These are phyloP conservation scores for Antechinus stuartii DNA, from an alignment of 2,113 vertebrate species.

Conservation along the genomic window DNA sequence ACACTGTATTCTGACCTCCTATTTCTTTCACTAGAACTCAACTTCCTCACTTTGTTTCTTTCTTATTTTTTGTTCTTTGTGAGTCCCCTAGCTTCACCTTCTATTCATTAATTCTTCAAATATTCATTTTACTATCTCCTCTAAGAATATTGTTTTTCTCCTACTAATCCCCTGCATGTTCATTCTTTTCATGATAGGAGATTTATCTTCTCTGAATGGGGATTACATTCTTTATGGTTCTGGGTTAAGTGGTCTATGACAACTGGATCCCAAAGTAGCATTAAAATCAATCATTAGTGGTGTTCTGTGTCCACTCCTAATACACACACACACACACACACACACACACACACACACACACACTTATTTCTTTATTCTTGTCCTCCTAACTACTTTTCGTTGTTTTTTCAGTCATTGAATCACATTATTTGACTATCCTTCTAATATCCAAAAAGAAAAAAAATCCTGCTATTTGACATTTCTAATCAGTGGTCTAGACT, in stretches of 20 bases:
- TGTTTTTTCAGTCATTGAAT: background rate
- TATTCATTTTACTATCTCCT: background rate
- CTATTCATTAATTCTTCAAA: conserved; percentile 1
- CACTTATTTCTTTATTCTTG: background rate
- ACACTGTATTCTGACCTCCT: background rate
- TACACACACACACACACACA: background rate
- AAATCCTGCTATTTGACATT: background rate
- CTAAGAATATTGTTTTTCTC: conserved; percentile 10
- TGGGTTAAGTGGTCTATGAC: background rate
- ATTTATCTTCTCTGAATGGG: background rate
- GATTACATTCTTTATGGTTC: background rate
- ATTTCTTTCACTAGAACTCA: background rate
- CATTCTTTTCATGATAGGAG: conserved; percentile 7
- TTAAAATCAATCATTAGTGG: background rate
- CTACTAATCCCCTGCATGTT: background rate
- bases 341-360: background rate
- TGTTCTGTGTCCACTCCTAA: background rate
- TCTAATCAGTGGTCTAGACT: background rate
- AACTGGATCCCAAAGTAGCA: background rate
- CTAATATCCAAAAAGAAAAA: background rate
- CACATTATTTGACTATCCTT: background rate
- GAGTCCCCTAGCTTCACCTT: background rate
- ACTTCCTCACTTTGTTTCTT: conserved; percentile 3
- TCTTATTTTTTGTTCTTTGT: conserved; percentile 30
- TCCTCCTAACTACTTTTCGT: background rate